Conservation (phyloP, 2,888 invertebrate species). For the Acleris laterana region DNA sequence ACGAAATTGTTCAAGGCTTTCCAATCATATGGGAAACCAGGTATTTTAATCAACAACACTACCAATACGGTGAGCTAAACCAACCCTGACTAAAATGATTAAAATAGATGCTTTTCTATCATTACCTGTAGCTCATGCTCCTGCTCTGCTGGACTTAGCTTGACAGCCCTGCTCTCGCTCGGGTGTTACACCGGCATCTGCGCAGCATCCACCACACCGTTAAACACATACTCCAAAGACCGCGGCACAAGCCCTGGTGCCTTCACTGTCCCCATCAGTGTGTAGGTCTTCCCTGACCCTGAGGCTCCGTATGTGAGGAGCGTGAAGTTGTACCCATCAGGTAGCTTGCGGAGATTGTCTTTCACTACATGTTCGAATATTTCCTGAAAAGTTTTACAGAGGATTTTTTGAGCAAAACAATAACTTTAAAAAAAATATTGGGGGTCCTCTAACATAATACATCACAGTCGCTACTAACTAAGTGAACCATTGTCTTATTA, state of each 20-base stretch:
- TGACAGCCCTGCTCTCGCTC: constrained; percentile 64
- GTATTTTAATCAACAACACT: too few species aligned
- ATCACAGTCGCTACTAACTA: too few species aligned
- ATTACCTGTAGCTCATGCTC: constrained; percentile 71
- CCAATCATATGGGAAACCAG: too few species aligned
- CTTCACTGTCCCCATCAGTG: constrained; percentile 87
- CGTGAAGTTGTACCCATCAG: constrained; percentile 88
- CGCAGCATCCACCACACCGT: constrained; percentile 66
- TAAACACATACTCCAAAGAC: constrained; percentile 84
- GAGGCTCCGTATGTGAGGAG: constrained; percentile 95
- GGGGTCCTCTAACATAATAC: too few species aligned
- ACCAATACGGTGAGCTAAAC: too few species aligned
- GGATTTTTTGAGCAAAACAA: too few species aligned
- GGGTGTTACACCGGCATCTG: constrained; percentile 70
- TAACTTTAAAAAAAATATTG: too few species aligned
- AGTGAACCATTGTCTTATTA: too few species aligned
- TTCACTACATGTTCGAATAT: constrained; percentile 84
- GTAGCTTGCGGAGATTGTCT: constrained; percentile 84
- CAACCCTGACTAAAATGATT: too few species aligned
- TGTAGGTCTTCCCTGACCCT: constrained; percentile 95
- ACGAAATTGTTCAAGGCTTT: too few species aligned
- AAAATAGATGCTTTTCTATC: not conserved
- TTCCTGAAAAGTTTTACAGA: constrained; percentile 54
- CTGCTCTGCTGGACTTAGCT: constrained; percentile 59
- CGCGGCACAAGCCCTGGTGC: constrained; percentile 88